These are phyloP conservation scores for Lepidothrix coronata DNA, from an alignment of 2,113 vertebrate species.

Conservation along the genomic window DNA sequence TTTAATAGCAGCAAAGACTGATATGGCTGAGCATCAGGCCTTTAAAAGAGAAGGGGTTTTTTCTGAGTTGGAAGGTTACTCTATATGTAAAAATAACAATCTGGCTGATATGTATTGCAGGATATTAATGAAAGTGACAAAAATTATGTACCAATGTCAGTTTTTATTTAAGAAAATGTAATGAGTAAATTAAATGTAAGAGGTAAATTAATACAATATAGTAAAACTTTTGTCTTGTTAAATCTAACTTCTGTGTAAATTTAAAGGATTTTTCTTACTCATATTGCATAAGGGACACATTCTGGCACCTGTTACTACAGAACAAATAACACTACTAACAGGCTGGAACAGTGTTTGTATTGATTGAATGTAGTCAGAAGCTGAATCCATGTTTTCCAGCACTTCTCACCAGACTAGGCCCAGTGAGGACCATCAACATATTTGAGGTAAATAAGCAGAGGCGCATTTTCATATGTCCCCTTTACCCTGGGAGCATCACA, in stretches of 20 bases:
- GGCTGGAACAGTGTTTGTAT: background rate
- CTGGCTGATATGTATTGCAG: background rate
- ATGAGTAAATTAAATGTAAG: background rate
- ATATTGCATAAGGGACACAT: background rate
- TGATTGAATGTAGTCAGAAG: background rate
- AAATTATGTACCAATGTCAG: background rate
- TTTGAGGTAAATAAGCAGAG: background rate
- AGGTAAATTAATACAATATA: background rate
- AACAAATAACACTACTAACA: background rate
- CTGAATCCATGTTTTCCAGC: background rate
- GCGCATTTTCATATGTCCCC: background rate
- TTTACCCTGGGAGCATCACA: background rate
- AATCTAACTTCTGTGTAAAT: background rate
- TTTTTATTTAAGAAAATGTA: conserved; percentile 5
- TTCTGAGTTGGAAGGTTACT: background rate
- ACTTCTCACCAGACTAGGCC: background rate
- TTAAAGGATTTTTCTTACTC: background rate
- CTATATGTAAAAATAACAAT: background rate
- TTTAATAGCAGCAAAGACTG: background rate
- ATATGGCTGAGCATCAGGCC: background rate
- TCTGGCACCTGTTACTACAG: background rate
- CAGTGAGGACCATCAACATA: background rate
- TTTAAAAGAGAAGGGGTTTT: background rate
- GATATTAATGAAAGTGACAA: background rate
- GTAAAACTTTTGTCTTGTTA: background rate